Evolutionary conservation across 2,888 invertebrate genomes (phyloP), one percentile per base, ranked within the genome.

Genomic region (Epistrophella euchroma): DNA sequence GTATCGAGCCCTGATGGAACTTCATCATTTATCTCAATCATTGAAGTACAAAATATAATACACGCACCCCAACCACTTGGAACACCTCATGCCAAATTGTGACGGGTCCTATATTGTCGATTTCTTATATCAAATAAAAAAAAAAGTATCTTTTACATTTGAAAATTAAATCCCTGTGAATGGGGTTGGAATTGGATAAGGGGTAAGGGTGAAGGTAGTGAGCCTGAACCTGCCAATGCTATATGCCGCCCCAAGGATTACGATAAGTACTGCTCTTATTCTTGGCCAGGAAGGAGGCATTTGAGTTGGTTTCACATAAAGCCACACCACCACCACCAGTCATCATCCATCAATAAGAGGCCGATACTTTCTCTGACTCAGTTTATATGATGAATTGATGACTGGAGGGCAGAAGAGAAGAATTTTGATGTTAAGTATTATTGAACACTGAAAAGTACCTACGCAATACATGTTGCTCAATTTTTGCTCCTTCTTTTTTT

Each of bases 11-110:
- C 37, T 80, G 60, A 75, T 75, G 43, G 45, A 80, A 66, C 71
- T 80, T 52, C 75, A 75, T 75, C 80, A 80, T 85, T 85, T 85
- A 85, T 85, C 84, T 85, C 71, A 84, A 80, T 84, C 80, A 84
- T 56, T 58, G 60, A 19, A 45, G 64, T 43, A 28, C 45, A 43
- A 47, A 45, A 47, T 66, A 73, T 62, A 68, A 43, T 52, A 64
- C 47, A 70, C 70, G 22, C 74, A 62, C 28, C n/a, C 45, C 43
- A 62, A 55, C 37, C 62, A 15, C 40, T 60, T n/a, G 32, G 4
- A 9, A 28, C 15, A 70, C 64, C 58, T 78, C 71, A 28, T 66
- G 62, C 70, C 25, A 52, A 72, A 80, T 80, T 71, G 56, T 66
- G 50, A 58, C 19, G 43, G 71, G 71, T 58, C 64, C 43, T n/a